phyloP scores from a whole-genome alignment of 2,113 vertebrate genomes.

The Himantopus leucocephalus region DNA sequence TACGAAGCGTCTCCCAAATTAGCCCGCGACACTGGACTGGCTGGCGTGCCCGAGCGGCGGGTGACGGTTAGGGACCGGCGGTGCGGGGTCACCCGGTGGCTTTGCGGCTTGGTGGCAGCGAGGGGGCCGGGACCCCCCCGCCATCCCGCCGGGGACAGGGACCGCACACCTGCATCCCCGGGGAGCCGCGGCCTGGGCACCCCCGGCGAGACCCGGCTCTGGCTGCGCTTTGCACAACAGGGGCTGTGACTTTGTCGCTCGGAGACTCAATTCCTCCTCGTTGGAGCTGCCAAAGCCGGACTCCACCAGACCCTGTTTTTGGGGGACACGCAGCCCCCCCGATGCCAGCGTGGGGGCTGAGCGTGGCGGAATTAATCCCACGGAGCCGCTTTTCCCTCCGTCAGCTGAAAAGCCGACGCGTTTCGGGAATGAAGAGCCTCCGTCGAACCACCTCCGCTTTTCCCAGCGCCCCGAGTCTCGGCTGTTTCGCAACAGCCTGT shows the following conservation, averaged over 20 bases:
- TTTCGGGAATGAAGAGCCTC: not conserved
- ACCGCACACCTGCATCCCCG: not conserved
- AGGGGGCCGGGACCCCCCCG: rapidly evolving
- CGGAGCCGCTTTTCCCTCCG: not conserved
- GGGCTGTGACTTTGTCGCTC: not conserved
- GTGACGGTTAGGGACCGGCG: rapidly evolving
- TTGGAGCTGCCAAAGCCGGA: not conserved
- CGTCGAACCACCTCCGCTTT: not conserved
- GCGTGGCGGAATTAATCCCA: not conserved
- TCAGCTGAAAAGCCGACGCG: not conserved
- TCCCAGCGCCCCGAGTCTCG: not conserved
- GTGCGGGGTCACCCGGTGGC: not conserved
- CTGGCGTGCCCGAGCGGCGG: rapidly evolving
- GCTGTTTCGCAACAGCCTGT: not conserved
- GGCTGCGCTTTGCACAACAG: not conserved
- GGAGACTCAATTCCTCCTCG: not conserved
- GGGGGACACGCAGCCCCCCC: not conserved
- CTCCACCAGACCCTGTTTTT: not conserved
- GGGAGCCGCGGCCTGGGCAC: not conserved
- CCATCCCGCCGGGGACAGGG: rapidly evolving
- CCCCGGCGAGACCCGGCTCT: rapidly evolving
- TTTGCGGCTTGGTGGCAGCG: rapidly evolving
- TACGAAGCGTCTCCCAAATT: not conserved
- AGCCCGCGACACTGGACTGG: not conserved
- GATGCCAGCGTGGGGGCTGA: not conserved